Evolutionary conservation across 2,797 vertebrate species (phyloP), one percentile per base, ranked within the genome.

Genomic region (Leptodactylus fallax): DNA sequence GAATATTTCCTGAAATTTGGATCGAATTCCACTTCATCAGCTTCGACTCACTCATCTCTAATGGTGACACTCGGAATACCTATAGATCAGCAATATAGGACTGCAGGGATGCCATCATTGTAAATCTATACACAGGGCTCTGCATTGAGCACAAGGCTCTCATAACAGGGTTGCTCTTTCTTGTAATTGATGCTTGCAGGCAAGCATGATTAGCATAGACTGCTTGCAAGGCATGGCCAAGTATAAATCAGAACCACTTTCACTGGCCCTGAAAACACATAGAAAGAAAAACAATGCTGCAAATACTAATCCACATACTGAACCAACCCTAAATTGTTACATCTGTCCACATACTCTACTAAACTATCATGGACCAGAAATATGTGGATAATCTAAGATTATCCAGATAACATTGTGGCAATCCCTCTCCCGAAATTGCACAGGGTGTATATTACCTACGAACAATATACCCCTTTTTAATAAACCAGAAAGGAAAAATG

Each of bases 401-500:
- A 60, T 60, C 27, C 21, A 61, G 27, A 61, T 76, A 61, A 60
- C 61, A 53, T 10, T 23, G 23, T 77, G 60, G 55, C n/a, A 61
- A 61, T 21, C n/a, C 19, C 14, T 60, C 53, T 51, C 23, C 17
- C 49, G 25, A 83, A 23, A 47, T 16, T n/a, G 13, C 53, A 7
- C 51, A 5, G 27, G 21, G n/a, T 72, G 76, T 7, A 47, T 25
- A 85, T 47, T 16, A n/a, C 27, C 27, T 47, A 63, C 6, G 45
- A 23, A 79, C 53, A 86, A 86, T 36, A 19, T 61, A 83, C 49
- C 56, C 49, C 10, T 82, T 69, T 78, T 69, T 69, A 58, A 36
- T 55, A 77, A 79, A 14, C 58, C 51, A 79, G 16, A 82, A 83
- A 82, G 17, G 67, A 79, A 67, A 56, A 81, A 83, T 69, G 36